Percentiles rank a stretch among this genome's conserved stretches.
Evolutionary conservation across 2,888 invertebrate genomes (phyloP).

Genomic region (Netelia virgata): DNA sequence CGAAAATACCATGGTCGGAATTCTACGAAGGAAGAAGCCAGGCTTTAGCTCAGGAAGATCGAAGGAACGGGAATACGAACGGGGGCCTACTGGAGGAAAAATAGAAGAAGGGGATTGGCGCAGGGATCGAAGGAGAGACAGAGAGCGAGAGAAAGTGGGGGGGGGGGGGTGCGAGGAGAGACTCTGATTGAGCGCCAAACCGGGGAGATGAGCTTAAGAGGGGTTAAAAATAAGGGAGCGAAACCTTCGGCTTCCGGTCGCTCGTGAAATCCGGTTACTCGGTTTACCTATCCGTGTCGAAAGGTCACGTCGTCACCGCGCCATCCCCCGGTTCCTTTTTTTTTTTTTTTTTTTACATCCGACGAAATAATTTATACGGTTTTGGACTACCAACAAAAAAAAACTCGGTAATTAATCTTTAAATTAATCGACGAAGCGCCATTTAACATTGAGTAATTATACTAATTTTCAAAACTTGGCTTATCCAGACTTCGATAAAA

Average conservation of each 20-base stretch:
- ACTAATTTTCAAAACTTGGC: too few species aligned
- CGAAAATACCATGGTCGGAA: constrained; percentile 48
- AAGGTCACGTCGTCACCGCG: background rate
- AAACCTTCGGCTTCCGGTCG: constrained; percentile 64
- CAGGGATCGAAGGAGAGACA: background rate
- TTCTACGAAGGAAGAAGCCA: constrained; percentile 43
- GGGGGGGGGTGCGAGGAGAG: background rate
- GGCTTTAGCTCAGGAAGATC: constrained; percentile 38
- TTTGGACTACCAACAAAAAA: too few species aligned
- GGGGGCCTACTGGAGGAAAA: too few species aligned
- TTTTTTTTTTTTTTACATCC: background rate
- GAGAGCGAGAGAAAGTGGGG: too few species aligned
- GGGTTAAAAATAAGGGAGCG: constrained; percentile 44
- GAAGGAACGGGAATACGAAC: background rate
- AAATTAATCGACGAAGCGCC: too few species aligned
- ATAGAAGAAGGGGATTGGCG: background rate
- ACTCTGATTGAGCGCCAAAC: background rate
- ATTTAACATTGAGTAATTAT: too few species aligned
- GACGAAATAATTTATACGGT: too few species aligned
- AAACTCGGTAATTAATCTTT: too few species aligned
- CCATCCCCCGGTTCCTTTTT: background rate
- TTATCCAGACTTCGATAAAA: too few species aligned
- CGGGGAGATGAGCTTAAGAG: constrained; percentile 35
- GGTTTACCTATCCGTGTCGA: background rate
- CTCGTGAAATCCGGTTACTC: constrained; percentile 62